Evolutionary conservation across 2,113 vertebrate species (phyloP), one percentile per base, ranked within the genome.

Genomic region (Limnothrissa miodon): DNA sequence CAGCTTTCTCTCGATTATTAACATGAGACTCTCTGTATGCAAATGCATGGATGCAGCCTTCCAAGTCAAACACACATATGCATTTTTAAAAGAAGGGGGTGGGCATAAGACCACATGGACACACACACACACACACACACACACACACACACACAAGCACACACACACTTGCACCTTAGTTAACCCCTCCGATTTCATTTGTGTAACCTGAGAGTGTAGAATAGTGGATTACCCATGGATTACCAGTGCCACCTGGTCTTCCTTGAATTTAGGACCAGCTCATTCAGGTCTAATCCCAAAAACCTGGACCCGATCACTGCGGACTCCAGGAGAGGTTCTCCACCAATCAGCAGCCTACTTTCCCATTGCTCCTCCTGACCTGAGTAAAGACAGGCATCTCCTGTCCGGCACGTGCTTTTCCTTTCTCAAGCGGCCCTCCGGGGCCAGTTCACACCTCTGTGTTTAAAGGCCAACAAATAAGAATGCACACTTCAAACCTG

Each of bases 61-160:
- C n/a, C n/a, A n/a, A n/a, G n/a, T n/a, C n/a, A n/a, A n/a, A n/a
- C n/a, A 48, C 46, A 56, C 21, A 62, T 10, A 62, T n/a, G 8
- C 23, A 62, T n/a, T n/a, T n/a, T n/a, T n/a, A n/a, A n/a, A n/a
- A n/a, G n/a, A n/a, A n/a, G n/a, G n/a, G n/a, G n/a, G n/a, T n/a
- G n/a, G n/a, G n/a, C n/a, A n/a, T n/a, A n/a, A n/a, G n/a, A n/a
- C n/a, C n/a, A n/a, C 59, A 66, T 25, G 13, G 5, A 66, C 25
- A 66, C n/a, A 66, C 59, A 66, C 25, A 33, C 23, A 62, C 56
- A 25, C 56, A 66, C n/a, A 66, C n/a, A 66, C 59, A 66, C 59
- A 66, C n/a, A 66, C 59, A 66, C 25, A 70, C 62, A 70, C 9
- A 70, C 62, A 33, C 62, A 70, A 8, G 13, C 62, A 70, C 29